Evolutionary conservation across 2,888 invertebrate species (phyloP).

Genomic region (Nesidiocoris tenuis): DNA sequence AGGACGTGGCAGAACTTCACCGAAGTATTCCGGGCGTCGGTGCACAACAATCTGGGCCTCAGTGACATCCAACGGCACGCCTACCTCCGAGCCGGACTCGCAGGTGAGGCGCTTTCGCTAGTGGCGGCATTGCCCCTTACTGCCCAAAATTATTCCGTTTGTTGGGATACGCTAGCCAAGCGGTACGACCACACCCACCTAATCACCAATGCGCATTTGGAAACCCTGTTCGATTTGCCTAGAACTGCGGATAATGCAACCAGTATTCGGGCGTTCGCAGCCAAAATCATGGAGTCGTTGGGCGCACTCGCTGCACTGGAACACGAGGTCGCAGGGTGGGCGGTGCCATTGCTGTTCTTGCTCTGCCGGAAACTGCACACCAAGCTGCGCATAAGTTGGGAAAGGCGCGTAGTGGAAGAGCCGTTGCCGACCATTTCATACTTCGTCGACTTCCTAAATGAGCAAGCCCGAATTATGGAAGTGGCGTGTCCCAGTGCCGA

Average conservation of each 20-base stretch:
- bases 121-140: constrained; percentile 12
- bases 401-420: background rate
- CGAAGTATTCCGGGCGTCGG: constrained; percentile 3
- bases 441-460: background rate
- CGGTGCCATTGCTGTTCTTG: constrained; percentile 9
- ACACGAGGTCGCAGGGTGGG: constrained; percentile 21
- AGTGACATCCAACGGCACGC: background rate
- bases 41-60: background rate
- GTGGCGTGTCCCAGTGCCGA: background rate
- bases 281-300: background rate
- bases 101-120: constrained; percentile 1
- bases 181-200: no score
- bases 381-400: constrained; percentile 8
- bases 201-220: no score
- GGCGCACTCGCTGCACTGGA: constrained; percentile 5
- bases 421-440: background rate
- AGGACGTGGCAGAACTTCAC: constrained; percentile 6
- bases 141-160: background rate
- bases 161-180: no score
- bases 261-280: background rate
- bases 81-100: background rate
- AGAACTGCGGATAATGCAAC: background rate
- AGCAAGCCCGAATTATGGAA: constrained; percentile 6
- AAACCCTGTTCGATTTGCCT: background rate
- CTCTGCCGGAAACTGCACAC: background rate